Base-by-base conservation (phyloP, 2,113 vertebrate species). In the Psephotus haematonotus region DNA sequence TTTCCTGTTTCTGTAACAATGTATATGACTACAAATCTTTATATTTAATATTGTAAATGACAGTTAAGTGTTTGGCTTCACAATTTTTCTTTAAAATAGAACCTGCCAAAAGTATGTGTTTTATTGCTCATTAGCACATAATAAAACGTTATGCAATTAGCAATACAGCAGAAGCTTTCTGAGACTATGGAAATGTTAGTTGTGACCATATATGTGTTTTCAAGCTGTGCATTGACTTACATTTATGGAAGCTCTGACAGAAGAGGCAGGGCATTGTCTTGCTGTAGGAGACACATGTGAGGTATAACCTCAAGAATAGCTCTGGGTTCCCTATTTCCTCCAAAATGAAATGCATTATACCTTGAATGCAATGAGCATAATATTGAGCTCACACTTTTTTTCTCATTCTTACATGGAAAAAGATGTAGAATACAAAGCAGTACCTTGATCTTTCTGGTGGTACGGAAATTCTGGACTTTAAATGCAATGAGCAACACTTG, bases 1-100 rank as follows among this genome's bases (percentile, higher is more conserved):
- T 96, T 91, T 82, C n/a, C 28, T 31, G 7, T 19, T 88, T 49
- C 53, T 86, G 29, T 86, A 82, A 49, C 90, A 91, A 64, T 60
- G 24, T 35, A 11, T 70, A 44, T 79, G 41, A 64, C 31, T 79
- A 69, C 41, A 93, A 43, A 83, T 41, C 35, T 91, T 19, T 88
- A 19, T 77, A 79, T 28, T 80, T 94, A 31, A 68, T 82, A 76
- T 35, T 67, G 68, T 90, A 97, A 97, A 94, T 91, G 95, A 79
- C 57, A 75, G 18, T 90, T 88, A 88, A 93, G 52, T 76, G 70
- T 88, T 96, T 95, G 53, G 49, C 39, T 69, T 80, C 17, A 60
- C 16, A 71, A 43, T 74, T 95, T 90, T 92, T 94, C 68, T 90
- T 83, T 77, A 76, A 88, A 88, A 70, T 25, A 82, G 10, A 90